phyloP scores from a whole-genome alignment of 2,888 invertebrate species.

The Tricholauxania praeusta region DNA sequence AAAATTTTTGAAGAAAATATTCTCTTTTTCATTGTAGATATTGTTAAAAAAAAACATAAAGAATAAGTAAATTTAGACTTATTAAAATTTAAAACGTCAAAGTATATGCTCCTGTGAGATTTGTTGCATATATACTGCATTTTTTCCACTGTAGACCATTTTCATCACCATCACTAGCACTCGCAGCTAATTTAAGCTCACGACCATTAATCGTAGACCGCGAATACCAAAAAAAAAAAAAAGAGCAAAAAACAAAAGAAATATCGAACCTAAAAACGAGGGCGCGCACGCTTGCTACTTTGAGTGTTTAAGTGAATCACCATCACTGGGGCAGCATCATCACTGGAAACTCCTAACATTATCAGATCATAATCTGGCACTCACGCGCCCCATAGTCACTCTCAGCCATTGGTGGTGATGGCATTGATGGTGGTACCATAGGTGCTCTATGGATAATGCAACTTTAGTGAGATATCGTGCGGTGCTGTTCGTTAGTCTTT shows the following conservation, averaged over 20 bases:
- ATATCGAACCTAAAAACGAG: not conserved
- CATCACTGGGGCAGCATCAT: conserved; percentile 2
- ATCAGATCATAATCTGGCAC: conserved; percentile 29
- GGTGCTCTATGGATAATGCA: conserved; percentile 8
- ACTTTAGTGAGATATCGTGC: not conserved
- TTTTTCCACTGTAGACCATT: conserved; percentile 17
- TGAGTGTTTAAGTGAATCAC: not conserved
- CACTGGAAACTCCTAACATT: conserved; percentile 16
- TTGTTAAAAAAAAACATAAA: no score
- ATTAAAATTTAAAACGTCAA: no score
- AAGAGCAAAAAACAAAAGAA: not conserved
- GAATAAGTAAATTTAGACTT: no score
- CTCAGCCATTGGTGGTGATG: no score
- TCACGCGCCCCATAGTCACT: not conserved
- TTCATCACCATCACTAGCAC: not conserved
- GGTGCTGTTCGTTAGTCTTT: no score
- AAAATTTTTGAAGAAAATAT: no score
- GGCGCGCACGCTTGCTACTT: not conserved
- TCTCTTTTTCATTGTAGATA: no score
- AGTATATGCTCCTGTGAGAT: not conserved
- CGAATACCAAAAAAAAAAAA: not conserved
- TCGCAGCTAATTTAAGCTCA: conserved; percentile 38
- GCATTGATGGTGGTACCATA: no score
- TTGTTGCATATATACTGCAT: not conserved
- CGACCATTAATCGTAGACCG: conserved; percentile 29